These are phyloP conservation scores for Augochlora pura DNA, from an alignment of 1,140 invertebrate species.

Conservation along the genomic window DNA sequence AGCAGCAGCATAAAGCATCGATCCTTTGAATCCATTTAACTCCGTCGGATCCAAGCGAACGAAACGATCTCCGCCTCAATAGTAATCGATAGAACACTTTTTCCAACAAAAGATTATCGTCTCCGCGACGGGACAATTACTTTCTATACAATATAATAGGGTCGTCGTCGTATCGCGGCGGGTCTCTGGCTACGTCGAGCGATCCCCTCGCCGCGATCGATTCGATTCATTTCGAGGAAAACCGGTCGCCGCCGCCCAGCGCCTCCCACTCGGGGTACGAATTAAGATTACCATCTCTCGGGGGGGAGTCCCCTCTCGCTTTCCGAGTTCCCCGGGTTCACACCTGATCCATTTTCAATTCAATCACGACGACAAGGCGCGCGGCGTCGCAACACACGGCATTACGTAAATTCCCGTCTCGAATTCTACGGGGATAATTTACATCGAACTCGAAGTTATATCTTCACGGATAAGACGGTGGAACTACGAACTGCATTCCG, in stretches of 20 bases:
- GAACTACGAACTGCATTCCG: slow-evolving; percentile 42
- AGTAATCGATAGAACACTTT: no score
- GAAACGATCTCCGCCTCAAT: no score
- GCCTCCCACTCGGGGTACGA: no score
- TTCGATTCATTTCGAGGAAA: neutral
- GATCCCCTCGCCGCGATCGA: no score
- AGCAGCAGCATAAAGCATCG: no score
- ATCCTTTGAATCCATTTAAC: no score
- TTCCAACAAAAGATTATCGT: no score
- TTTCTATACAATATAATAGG: no score
- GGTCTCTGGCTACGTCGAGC: no score
- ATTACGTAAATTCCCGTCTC: slow-evolving; percentile 25
- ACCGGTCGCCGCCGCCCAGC: neutral
- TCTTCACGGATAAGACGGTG: slow-evolving; percentile 49
- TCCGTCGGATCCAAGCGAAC: no score
- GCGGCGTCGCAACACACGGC: slow-evolving; percentile 7
- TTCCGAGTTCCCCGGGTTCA: neutral
- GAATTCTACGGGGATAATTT: slow-evolving; percentile 32
- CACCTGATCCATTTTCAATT: slow-evolving; percentile 40
- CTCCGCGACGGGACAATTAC: no score
- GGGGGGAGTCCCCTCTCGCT: neutral
- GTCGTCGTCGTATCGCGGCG: no score
- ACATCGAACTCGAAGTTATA: slow-evolving; percentile 47
- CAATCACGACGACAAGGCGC: slow-evolving; percentile 16
- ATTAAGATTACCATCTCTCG: neutral